Evolutionary conservation across 2,797 vertebrate genomes (phyloP).

Genomic region (Orestias chungarensis): DNA sequence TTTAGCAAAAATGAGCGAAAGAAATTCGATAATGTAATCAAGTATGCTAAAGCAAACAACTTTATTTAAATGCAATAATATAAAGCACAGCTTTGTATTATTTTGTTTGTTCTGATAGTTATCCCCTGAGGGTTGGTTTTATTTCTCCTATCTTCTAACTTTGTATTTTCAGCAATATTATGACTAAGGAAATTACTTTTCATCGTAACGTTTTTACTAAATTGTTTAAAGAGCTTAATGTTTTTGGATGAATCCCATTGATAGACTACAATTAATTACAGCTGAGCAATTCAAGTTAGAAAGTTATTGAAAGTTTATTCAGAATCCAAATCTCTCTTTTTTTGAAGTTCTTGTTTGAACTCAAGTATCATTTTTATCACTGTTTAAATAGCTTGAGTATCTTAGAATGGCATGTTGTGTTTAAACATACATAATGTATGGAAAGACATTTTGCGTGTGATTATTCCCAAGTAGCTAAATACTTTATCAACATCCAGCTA

Average conservation of each 20-base stretch:
- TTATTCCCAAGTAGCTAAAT: constrained; percentile 43
- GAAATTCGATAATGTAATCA: too few species aligned
- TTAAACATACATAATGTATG: constrained; percentile 29
- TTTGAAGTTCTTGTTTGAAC: constrained; percentile 36
- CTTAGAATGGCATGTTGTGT: constrained; percentile 25
- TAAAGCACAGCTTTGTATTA: too few species aligned
- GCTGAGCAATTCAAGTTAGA: constrained; percentile 10
- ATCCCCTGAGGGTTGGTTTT: too few species aligned
- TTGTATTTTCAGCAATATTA: not conserved
- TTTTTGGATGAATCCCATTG: not conserved
- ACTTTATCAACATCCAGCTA: constrained; percentile 59
- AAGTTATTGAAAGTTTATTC: constrained; percentile 27
- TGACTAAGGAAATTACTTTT: not conserved
- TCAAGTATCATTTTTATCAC: constrained; percentile 37
- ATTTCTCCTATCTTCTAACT: not conserved
- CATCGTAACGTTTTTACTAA: not conserved
- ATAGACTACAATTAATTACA: not conserved
- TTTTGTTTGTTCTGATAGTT: too few species aligned
- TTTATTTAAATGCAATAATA: too few species aligned
- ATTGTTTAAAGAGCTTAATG: not conserved
- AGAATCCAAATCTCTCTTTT: constrained; percentile 6
- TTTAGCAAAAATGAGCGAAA: too few species aligned
- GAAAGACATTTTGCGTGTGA: constrained; percentile 39
- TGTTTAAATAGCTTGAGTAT: constrained; percentile 46
- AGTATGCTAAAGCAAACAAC: too few species aligned